Evolutionary conservation across 2,797 vertebrate species (phyloP).

Genomic region (Spatula clypeata): DNA sequence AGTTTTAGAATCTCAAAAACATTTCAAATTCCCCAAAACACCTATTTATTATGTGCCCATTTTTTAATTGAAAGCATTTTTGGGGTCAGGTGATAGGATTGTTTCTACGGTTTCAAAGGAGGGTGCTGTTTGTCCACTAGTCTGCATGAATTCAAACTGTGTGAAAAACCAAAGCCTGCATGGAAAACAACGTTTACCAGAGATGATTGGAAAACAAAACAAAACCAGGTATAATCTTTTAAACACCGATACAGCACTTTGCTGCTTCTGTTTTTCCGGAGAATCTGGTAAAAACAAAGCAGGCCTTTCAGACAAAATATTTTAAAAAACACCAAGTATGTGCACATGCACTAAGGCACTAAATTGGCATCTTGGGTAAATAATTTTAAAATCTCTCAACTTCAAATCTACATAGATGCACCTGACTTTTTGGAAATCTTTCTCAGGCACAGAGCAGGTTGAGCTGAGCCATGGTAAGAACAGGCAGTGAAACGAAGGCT

Average conservation of each 20-base stretch:
- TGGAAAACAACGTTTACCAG: neutral
- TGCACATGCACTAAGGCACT: fast-evolving
- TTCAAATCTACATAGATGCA: neutral
- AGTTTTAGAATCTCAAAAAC: neutral
- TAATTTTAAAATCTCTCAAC: neutral
- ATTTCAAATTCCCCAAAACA: neutral
- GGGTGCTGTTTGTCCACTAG: neutral
- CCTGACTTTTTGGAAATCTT: neutral
- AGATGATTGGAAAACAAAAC: neutral
- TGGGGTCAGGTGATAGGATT: neutral
- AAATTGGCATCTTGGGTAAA: neutral
- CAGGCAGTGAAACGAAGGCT: neutral
- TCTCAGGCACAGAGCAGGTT: neutral
- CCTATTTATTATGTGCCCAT: neutral
- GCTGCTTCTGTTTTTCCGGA: neutral
- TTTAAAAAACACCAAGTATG: neutral
- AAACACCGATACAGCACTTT: neutral
- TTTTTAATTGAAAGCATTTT: neutral
- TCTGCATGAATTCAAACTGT: neutral
- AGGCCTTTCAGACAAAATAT: neutral
- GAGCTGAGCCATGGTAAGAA: neutral
- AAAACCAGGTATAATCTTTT: neutral
- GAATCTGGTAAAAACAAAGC: neutral
- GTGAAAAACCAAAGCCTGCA: fast-evolving
- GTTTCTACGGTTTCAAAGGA: neutral